Evolutionary conservation across 2,797 vertebrate species (phyloP), one percentile per base, ranked within the genome.

Genomic region (Malacoraja senta): DNA sequence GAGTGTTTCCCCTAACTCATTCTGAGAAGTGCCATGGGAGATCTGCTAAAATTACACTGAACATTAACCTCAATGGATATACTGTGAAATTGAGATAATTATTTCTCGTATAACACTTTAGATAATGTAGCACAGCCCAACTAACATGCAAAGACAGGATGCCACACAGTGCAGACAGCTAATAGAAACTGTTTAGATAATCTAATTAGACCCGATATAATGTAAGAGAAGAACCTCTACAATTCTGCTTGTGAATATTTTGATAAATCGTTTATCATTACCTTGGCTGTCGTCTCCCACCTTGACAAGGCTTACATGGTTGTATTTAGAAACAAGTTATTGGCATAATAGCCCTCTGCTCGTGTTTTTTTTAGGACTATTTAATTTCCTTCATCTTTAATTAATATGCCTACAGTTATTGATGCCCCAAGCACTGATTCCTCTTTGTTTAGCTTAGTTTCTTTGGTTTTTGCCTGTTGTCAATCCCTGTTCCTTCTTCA

Each of bases 171-270:
- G 81, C 61, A 88, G 65, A 15, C 63, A 65, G n/a, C 35, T 32
- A 68, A 21, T 68, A 32, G 84, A 68, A 19, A 88, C 84, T 35
- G n/a, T 88, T 65, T 32, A 88, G 84, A 35, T 13, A 68, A 88
- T 88, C 61, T 65, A 65, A 88, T 88, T 68, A 88, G 84, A 63
- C 61, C 84, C 65, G 84, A 68, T 65, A 65, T 88, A 88, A n/a
- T 88, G 61, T 32, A 88, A 32, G 61, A 88, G 17, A 35, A 32
- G 32, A 35, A 68, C 8, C 1, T 65, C 61, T 65, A 63, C 61
- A 88, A 88, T 88, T 21, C 63, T 65, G 84, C 61, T 65, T 9
- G 26, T 88, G 61, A 68, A 65, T 21, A 65, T 88, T 35, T 35
- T 35, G n/a, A n/a, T 65, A 32, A 88, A 65, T 32, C n/a, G 35